A percentile compares a stretch with the other conserved stretches of the same genome.
These are phyloP conservation scores for Noctua comes DNA, from an alignment of 2,888 invertebrate genomes.

Conservation along the genomic window DNA sequence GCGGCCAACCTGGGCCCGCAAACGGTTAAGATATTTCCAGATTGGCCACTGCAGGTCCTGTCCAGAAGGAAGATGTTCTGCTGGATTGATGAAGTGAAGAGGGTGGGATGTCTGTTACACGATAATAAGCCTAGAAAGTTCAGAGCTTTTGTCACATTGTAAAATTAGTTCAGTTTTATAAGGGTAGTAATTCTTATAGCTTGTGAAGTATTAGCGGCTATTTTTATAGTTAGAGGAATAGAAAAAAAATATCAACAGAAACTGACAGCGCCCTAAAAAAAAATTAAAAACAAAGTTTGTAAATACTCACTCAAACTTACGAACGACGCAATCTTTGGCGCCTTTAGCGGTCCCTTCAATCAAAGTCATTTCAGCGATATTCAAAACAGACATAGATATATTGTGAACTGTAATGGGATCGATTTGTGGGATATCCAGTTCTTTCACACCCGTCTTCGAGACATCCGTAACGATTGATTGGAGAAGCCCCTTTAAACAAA, in stretches of 20 bases:
- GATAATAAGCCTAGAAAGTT: background rate
- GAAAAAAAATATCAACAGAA: background rate
- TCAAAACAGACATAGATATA: conserved; percentile 60
- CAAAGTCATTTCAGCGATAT: conserved; percentile 68
- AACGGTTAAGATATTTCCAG: too few relatives aligned
- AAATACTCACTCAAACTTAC: conserved; percentile 61
- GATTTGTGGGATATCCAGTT: conserved; percentile 68
- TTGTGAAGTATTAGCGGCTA: background rate
- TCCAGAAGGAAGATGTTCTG: too few relatives aligned
- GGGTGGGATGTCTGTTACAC: too few relatives aligned
- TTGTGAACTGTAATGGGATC: conserved; percentile 73
- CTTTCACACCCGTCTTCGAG: conserved; percentile 69
- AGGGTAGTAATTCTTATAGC: background rate
- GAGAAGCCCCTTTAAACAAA: conserved; percentile 67
- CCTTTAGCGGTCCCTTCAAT: conserved; percentile 73
- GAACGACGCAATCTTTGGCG: conserved; percentile 67
- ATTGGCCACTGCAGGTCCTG: too few relatives aligned
- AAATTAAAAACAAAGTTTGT: background rate
- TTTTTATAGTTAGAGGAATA: background rate
- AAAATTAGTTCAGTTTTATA: background rate
- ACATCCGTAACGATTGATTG: conserved; percentile 62
- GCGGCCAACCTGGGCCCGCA: too few relatives aligned
- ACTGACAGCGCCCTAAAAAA: background rate
- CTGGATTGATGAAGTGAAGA: too few relatives aligned
- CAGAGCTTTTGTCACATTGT: background rate